Conservation (phyloP, 2,113 vertebrate genomes). For the Meriones unguiculatus region DNA sequence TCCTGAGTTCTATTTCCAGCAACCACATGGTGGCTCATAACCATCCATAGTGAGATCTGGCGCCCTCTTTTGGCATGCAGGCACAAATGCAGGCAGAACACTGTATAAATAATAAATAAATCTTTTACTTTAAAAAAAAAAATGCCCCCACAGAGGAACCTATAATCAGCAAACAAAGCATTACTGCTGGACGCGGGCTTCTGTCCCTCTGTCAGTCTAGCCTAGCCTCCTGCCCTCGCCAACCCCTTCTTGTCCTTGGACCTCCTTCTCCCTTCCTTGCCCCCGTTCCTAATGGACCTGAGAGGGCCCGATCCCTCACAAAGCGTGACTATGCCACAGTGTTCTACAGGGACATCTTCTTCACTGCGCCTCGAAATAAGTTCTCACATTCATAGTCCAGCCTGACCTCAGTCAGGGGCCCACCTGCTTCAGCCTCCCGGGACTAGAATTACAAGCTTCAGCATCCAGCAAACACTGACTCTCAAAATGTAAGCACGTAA, state of each 20-base stretch:
- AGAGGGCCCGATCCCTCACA: neutral
- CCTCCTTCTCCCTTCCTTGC: neutral
- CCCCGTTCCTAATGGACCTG: neutral
- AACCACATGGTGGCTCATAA: no score
- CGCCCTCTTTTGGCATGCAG: no score
- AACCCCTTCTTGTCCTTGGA: neutral
- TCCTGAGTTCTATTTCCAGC: no score
- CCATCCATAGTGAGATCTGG: no score
- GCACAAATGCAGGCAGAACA: no score
- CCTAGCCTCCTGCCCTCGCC: neutral
- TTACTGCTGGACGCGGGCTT: neutral
- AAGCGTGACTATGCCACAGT: neutral
- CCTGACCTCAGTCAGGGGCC: neutral
- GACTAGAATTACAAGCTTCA: neutral
- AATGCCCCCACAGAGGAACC: neutral
- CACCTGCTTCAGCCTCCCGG: neutral
- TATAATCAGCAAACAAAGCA: neutral
- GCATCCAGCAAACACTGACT: neutral
- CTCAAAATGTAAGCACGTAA: neutral
- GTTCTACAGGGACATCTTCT: no score
- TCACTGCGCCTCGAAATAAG: neutral
- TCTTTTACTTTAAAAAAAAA: no score
- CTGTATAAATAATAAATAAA: no score
- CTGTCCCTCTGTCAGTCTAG: neutral
- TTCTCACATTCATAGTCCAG: neutral